phyloP scores from a whole-genome alignment of 2,113 vertebrate species.

The Brachionichthys hirsutus region DNA sequence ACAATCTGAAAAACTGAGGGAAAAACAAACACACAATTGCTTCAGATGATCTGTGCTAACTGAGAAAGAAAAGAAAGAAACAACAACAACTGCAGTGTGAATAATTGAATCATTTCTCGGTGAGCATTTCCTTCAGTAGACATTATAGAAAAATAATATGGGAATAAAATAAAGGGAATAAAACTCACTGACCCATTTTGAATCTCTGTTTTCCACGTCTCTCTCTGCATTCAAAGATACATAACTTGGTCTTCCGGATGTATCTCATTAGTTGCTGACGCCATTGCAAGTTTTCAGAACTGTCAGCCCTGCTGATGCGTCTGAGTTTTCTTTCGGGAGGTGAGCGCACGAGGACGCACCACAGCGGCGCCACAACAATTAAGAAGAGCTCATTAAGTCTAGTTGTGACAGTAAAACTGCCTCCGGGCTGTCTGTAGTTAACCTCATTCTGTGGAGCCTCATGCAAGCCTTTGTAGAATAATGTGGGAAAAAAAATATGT shows the following conservation, averaged over 20 bases:
- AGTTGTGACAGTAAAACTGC: constrained; percentile 17
- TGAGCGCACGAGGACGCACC: constrained; percentile 1
- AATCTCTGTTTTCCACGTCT: constrained; percentile 16
- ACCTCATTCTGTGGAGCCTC: constrained; percentile 11
- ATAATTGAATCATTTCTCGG: constrained; percentile 52
- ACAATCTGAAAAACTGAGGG: constrained; percentile 37
- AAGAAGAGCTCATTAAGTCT: constrained; percentile 46
- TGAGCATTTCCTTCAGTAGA: constrained; percentile 29
- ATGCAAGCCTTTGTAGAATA: too few species aligned
- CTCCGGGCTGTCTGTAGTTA: constrained; percentile 14
- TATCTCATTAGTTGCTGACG: constrained; percentile 8
- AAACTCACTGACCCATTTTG: constrained; percentile 47
- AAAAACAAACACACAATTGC: constrained; percentile 9
- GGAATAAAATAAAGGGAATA: too few species aligned
- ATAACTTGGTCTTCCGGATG: constrained; percentile 11
- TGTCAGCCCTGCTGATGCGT: constrained; percentile 4
- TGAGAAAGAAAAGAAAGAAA: constrained; percentile 8
- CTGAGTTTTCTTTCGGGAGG: constrained; percentile 2
- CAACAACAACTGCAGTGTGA: constrained; percentile 24
- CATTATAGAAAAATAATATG: constrained; percentile 17
- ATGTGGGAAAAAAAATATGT: too few species aligned
- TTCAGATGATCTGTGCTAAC: constrained; percentile 7
- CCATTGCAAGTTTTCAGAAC: constrained; percentile 6
- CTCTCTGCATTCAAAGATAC: constrained; percentile 19
- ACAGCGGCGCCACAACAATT: constrained; percentile 17